Evolutionary conservation across 1,140 invertebrate genomes (phyloP), one percentile per base, ranked within the genome.

Genomic region (Camponotus pennsylvanicus): DNA sequence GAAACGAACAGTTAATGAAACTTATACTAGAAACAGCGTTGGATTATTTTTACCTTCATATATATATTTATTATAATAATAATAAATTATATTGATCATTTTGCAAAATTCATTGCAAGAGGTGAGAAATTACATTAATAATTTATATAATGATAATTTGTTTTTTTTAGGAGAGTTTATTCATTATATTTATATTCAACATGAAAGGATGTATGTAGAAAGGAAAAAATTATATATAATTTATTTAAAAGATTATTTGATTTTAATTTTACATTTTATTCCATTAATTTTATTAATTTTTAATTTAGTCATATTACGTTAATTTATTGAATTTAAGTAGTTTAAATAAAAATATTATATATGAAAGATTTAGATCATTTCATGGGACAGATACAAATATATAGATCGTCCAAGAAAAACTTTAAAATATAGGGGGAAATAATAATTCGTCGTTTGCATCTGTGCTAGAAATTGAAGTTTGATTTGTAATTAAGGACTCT

Each of bases 401-500:
- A 42, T 40, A 32, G 11, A 63, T 27, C 21, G 18, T 18, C 11
- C n/a, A n/a, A 21, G 21, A 61, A 57, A 61, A 70, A 42, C 27
- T 59, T 42, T 2, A 18, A 42, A 59, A 61, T 27, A 6, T 15
- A 32, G 15, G 5, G n/a, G 5, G 9, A 21, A 45, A 59, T 45
- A 45, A 27, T 66, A 45, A 73, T 59, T 73, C 0, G 3, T 7
- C 57, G 45, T 69, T 55, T 40, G 66, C 34, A 70, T n/a, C 49
- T 75, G 18, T 27, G 52, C 55, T 67, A 32, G 27, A 52, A 9
- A 73, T 75, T 71, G 79, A 75, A 83, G 55, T 61, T 83, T 75
- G 79, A 73, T 83, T 83, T 69, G 79, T 73, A 83, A 83, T 83
- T 83, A 83, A 83, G 69, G 69, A 18, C n/a, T 40, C 52, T 61